These are phyloP conservation scores for Zhengitettix transpicula DNA, from an alignment of 2,888 invertebrate genomes.

Conservation along the genomic window DNA sequence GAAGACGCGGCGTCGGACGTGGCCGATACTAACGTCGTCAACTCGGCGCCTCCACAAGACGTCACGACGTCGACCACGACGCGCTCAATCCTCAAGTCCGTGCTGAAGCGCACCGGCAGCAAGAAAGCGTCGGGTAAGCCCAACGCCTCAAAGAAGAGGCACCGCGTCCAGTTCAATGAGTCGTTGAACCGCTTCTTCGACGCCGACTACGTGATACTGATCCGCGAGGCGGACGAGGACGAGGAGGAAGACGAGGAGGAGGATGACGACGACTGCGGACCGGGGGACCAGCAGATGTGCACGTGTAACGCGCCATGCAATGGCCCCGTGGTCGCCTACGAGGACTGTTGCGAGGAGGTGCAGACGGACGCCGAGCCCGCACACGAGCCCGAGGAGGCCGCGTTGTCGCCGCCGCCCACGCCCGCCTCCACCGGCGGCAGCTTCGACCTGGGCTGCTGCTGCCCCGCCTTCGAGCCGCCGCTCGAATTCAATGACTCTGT, in stretches of 20 bases:
- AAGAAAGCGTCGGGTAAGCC: slow-evolving; percentile 28
- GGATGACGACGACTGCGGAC: slow-evolving; percentile 20
- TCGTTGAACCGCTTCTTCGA: slow-evolving; percentile 81
- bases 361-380: background rate
- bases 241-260: slow-evolving; percentile 32
- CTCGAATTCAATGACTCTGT: slow-evolving; percentile 59
- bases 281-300: slow-evolving; percentile 13
- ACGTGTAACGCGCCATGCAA: slow-evolving; percentile 5
- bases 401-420: slow-evolving; percentile 7
- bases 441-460: slow-evolving; percentile 18
- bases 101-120: slow-evolving; percentile 58
- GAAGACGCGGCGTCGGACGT: background rate
- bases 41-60: slow-evolving; percentile 16
- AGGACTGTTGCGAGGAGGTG: slow-evolving; percentile 1
- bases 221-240: slow-evolving; percentile 73
- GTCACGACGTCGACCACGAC: slow-evolving; percentile 20
- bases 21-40: slow-evolving; percentile 15
- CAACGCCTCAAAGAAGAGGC: slow-evolving; percentile 33
- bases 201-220: slow-evolving; percentile 79
- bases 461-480: slow-evolving; percentile 33
- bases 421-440: slow-evolving; percentile 11
- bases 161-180: slow-evolving; percentile 77
- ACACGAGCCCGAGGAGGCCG: background rate
- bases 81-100: slow-evolving; percentile 36
- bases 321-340: background rate